Evolutionary conservation across 2,888 invertebrate genomes (phyloP), one percentile per base, ranked within the genome.

Genomic region (Cerceris rybyensis): DNA sequence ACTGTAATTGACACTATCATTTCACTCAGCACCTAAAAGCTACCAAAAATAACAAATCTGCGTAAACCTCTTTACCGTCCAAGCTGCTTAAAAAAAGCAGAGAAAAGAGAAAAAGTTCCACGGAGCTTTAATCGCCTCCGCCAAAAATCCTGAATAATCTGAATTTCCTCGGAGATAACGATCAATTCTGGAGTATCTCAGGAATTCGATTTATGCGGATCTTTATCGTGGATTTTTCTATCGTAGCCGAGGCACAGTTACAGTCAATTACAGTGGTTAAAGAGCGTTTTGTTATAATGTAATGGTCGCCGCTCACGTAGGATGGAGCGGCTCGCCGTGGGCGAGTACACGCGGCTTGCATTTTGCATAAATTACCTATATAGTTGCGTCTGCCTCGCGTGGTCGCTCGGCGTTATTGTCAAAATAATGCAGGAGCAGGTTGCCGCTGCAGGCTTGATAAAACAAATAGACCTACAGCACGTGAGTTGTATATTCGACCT

Each of bases 361-460:
- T 82, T 84, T 80, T 82, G 80, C 84, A 84, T 84, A 84, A 84
- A 84, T 84, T 84, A 77, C 69, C 67, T 67, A 60, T 84, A 71
- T 67, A 66, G 80, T 73, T 75, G 81, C 70, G 75, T 70, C 75
- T 75, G 68, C 41, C 58, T 84, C 78, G 84, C 84, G 84, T 84
- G 84, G 74, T 68, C 65, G 78, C 59, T 59, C 78, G 71, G 59
- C 82, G 80, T 84, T 84, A 84, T 82, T 80, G 80, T 84, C 82
- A 82, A 82, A 80, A 84, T 84, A 84, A 84, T 80, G 71, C 69
- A 66, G 66, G 57, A 78, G 75, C 73, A 78, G 61, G 75, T 75
- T 68, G 70, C 79, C 61, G 78, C 71, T 68, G 71, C 79, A 61
- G 81, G 78, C 78, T 75, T 78, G 80, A 78, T 75, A 80, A 84